A percentile compares a stretch with the other conserved stretches of the same genome.
Conservation (phyloP, 2,888 invertebrate species). For the Xestia rhomboidea region DNA sequence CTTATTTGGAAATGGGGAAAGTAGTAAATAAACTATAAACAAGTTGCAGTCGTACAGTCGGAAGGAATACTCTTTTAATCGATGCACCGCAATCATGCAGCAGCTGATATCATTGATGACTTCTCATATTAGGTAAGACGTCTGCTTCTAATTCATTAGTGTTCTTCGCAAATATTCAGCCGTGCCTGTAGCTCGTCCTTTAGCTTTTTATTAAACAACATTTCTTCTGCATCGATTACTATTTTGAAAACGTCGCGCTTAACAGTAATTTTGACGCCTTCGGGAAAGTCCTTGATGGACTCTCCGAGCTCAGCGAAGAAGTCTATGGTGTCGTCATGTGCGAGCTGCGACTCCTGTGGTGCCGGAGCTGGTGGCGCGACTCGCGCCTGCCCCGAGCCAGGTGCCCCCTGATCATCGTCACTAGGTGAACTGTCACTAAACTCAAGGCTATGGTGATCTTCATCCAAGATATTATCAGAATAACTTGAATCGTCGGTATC, state of each 20-base stretch:
- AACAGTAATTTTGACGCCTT: conserved; percentile 25
- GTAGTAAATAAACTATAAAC: neutral
- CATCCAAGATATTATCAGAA: neutral
- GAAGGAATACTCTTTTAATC: too few species aligned
- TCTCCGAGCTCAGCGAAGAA: conserved; percentile 30
- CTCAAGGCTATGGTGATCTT: neutral
- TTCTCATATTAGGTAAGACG: neutral
- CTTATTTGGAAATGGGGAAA: neutral
- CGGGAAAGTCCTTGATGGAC: conserved; percentile 29
- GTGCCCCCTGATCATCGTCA: neutral
- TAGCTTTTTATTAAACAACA: conserved; percentile 16
- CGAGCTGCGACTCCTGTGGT: neutral
- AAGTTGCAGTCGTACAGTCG: neutral
- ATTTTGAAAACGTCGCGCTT: conserved; percentile 38
- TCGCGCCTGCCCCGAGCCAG: neutral
- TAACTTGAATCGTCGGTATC: neutral
- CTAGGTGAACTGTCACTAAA: neutral
- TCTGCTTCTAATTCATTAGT: neutral
- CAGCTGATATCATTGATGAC: neutral
- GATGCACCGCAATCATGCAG: neutral
- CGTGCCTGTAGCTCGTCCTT: neutral
- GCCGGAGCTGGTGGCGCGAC: neutral
- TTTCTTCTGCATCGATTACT: conserved; percentile 33
- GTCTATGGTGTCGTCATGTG: conserved; percentile 6
- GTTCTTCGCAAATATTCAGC: neutral